Percentiles rank a stretch among this genome's conserved stretches.
phyloP scores from a whole-genome alignment of 2,888 invertebrate species.

The Xanthorhoe spadicearia region DNA sequence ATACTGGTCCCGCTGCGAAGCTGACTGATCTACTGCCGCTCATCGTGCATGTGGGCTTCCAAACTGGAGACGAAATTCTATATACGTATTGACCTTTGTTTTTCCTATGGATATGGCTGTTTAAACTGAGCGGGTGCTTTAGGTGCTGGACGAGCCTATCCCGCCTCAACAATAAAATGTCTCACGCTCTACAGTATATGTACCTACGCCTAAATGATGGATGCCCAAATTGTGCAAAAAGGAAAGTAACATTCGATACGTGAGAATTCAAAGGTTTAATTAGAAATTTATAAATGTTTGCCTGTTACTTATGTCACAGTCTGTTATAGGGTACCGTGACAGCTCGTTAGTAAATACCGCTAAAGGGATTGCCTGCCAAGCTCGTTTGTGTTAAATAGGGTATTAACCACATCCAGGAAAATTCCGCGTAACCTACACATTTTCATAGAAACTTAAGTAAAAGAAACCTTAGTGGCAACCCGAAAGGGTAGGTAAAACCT shows the following conservation, averaged over 20 bases:
- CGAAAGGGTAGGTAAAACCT: slow-evolving; percentile 2
- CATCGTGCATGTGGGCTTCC: slow-evolving; percentile 22
- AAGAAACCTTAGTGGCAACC: slow-evolving; percentile 2
- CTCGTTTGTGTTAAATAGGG: slow-evolving; percentile 14
- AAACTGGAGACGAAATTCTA: background rate
- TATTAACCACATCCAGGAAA: slow-evolving; percentile 18
- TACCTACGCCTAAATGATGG: too few relatives aligned
- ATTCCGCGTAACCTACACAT: slow-evolving; percentile 14
- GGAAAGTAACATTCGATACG: too few relatives aligned
- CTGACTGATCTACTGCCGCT: slow-evolving; percentile 22
- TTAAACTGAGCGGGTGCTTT: too few relatives aligned
- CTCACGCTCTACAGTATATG: too few relatives aligned
- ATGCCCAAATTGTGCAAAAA: too few relatives aligned
- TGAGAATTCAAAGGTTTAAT: too few relatives aligned
- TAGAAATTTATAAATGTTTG: background rate
- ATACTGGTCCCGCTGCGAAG: slow-evolving; percentile 14
- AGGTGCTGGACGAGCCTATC: too few relatives aligned
- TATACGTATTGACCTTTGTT: background rate
- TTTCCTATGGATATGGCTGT: too few relatives aligned
- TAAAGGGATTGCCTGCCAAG: slow-evolving; percentile 9
- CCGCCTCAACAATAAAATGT: too few relatives aligned
- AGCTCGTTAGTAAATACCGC: background rate
- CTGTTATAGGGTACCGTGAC: background rate
- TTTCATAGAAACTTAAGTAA: background rate
- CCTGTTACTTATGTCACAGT: background rate